Percentiles rank a stretch among this genome's conserved stretches.
Conservation (phyloP, 2,113 vertebrate species). For the Potamarius usumacintae region DNA sequence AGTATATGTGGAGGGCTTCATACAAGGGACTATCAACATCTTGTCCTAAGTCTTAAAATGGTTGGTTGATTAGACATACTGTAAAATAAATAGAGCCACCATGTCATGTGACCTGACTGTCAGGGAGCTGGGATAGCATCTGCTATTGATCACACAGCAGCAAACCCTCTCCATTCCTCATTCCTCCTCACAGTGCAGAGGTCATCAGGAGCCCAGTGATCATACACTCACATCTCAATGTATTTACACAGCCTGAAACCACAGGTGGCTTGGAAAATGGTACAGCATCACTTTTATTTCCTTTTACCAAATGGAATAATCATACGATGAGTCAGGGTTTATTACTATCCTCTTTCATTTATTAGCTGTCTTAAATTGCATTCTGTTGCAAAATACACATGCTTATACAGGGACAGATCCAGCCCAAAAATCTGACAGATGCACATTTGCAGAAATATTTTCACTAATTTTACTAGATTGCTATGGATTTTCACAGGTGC, state of each 20-base stretch:
- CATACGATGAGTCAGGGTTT: neutral
- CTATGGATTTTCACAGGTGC: no score
- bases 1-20: no score
- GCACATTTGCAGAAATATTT: no score
- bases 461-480: no score
- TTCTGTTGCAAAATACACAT: neutral
- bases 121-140: conserved; percentile 13
- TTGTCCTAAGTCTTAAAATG: no score
- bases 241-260: neutral
- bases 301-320: conserved; percentile 5
- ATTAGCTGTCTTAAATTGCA: neutral
- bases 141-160: conserved; percentile 7
- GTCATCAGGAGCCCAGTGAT: neutral
- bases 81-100: conserved; percentile 10
- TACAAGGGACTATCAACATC: no score
- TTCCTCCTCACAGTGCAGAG: neutral
- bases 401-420: neutral
- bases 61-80: neutral
- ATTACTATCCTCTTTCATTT: neutral
- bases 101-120: neutral
- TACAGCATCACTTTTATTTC: neutral
- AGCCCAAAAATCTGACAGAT: no score
- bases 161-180: neutral
- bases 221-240: neutral
- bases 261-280: neutral